These are phyloP conservation scores for Thomomys bottae DNA, from an alignment of 2,113 vertebrate genomes.

Conservation along the genomic window DNA sequence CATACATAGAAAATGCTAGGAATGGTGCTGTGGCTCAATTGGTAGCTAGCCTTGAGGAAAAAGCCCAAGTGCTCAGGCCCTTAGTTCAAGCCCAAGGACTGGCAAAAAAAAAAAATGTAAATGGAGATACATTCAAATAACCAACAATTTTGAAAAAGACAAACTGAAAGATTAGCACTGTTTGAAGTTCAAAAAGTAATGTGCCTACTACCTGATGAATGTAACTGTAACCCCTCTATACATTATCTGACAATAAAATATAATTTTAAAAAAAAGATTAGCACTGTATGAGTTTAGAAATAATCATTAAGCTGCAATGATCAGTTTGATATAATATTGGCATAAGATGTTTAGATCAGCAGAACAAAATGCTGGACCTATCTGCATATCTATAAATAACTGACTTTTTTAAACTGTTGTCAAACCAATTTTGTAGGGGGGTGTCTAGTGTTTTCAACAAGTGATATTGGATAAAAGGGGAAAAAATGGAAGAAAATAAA, in stretches of 20 bases:
- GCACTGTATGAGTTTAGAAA: neutral
- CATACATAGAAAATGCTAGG: too few relatives aligned
- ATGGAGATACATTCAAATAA: constrained; percentile 12
- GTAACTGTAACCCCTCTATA: too few relatives aligned
- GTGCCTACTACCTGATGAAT: too few relatives aligned
- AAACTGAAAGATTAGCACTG: neutral
- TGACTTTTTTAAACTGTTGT: neutral
- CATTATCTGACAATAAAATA: too few relatives aligned
- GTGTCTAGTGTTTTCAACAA: neutral
- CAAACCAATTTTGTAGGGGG: constrained; percentile 4
- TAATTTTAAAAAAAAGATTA: constrained; percentile 36
- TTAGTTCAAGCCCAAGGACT: too few relatives aligned
- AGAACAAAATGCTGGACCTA: neutral
- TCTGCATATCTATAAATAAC: neutral
- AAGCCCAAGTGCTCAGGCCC: too few relatives aligned
- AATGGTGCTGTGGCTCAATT: too few relatives aligned
- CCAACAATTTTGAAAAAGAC: constrained; percentile 40
- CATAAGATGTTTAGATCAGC: neutral
- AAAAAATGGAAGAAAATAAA: too few relatives aligned
- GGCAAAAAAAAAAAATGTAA: too few relatives aligned
- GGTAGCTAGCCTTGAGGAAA: too few relatives aligned
- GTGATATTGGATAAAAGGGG: neutral
- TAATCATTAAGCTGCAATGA: neutral
- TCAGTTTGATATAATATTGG: neutral
- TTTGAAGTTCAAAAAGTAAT: constrained; percentile 1